Conservation (phyloP, 1,140 invertebrate species). For the Ephestia elutella region DNA sequence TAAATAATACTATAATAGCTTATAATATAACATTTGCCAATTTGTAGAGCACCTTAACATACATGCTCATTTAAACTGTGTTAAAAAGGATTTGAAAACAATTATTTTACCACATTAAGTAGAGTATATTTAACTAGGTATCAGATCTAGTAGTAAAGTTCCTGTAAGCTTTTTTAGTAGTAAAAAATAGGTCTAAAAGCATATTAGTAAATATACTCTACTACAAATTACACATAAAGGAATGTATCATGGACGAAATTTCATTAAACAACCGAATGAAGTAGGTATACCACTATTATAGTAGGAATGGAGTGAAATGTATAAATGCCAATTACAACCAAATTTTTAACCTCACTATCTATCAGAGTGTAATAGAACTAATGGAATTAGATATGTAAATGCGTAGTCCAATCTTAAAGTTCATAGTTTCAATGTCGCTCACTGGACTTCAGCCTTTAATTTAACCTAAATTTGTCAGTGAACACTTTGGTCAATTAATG, state of each 20-base stretch:
- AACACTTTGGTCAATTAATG: conserved; percentile 30
- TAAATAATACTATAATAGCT: neutral
- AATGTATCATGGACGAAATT: neutral
- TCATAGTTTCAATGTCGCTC: conserved; percentile 16
- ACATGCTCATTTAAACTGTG: neutral
- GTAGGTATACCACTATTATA: too few relatives aligned
- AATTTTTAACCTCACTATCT: neutral
- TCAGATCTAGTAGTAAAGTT: too few relatives aligned
- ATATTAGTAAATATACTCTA: too few relatives aligned
- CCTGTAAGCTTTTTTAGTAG: too few relatives aligned
- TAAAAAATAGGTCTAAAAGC: too few relatives aligned
- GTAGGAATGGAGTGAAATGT: too few relatives aligned
- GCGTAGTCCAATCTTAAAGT: neutral
- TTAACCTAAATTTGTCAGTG: conserved; percentile 32
- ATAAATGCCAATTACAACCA: neutral
- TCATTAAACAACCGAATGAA: too few relatives aligned
- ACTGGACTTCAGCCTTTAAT: conserved; percentile 59
- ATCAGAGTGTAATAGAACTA: neutral
- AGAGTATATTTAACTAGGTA: too few relatives aligned
- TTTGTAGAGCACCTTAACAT: neutral
- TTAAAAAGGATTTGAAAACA: neutral
- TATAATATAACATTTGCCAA: neutral
- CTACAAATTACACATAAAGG: neutral
- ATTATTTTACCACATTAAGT: too few relatives aligned
- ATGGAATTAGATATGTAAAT: conserved; percentile 1